phyloP scores from a whole-genome alignment of 2,797 vertebrate genomes.

The Pitangus sulphuratus region DNA sequence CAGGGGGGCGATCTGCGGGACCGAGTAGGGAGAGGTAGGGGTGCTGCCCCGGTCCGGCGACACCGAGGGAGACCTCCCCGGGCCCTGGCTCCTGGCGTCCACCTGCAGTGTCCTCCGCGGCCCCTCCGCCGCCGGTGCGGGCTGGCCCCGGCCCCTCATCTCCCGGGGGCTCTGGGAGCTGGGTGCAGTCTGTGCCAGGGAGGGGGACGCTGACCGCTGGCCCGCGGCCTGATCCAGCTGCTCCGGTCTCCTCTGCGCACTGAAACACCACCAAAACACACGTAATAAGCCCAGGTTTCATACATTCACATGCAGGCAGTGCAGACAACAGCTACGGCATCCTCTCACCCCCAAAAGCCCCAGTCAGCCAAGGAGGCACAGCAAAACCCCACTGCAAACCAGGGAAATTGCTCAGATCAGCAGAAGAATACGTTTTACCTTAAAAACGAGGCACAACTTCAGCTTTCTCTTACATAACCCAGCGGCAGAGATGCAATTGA shows the following conservation, averaged over 20 bases:
- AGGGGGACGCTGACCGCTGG: slow-evolving; percentile 82
- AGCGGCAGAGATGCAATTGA: not conserved
- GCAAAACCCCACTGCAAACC: not conserved
- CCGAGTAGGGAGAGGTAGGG: slow-evolving; percentile 94
- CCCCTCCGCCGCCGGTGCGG: slow-evolving; percentile 75
- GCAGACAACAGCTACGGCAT: not conserved
- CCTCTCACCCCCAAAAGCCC: not conserved
- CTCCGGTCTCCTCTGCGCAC: slow-evolving; percentile 81
- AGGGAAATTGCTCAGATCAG: not conserved
- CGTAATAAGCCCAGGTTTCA: not conserved
- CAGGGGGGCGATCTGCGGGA: slow-evolving; percentile 98
- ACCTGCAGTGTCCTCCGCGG: slow-evolving; percentile 89
- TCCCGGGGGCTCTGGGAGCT: slow-evolving; percentile 74
- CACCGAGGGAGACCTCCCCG: slow-evolving; percentile 87
- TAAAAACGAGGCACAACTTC: not conserved
- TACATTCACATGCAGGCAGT: not conserved
- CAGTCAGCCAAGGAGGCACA: not conserved
- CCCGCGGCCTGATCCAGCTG: slow-evolving; percentile 80
- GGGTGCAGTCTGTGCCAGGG: slow-evolving; percentile 58
- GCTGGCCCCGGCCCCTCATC: slow-evolving; percentile 70
- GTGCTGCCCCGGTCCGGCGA: slow-evolving; percentile 91
- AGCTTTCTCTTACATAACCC: not conserved
- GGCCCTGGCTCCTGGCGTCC: slow-evolving; percentile 83
- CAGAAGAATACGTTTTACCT: not conserved
- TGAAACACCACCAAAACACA: slow-evolving; percentile 65